phyloP scores from a whole-genome alignment of 2,113 vertebrate species.

The Chloroceryle aenea region DNA sequence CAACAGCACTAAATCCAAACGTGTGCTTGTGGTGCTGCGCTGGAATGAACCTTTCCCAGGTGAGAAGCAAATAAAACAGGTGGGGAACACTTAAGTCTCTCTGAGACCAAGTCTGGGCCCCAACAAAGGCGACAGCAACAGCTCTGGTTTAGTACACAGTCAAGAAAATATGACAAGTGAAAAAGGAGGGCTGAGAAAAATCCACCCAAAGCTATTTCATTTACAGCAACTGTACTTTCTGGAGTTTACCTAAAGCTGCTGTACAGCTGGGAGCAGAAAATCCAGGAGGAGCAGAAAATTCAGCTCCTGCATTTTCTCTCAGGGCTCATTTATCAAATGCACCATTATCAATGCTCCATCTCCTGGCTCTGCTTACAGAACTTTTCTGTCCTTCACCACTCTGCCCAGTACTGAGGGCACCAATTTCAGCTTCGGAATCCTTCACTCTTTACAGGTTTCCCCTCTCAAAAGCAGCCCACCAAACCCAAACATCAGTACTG shows the following conservation, averaged over 20 bases:
- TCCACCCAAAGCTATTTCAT: not conserved
- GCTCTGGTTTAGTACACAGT: not conserved
- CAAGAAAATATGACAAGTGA: not conserved
- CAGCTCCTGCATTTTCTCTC: not conserved
- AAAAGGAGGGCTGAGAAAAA: not conserved
- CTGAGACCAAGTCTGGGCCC: not conserved
- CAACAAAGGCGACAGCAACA: not conserved
- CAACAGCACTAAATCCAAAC: not conserved
- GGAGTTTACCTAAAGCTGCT: not conserved
- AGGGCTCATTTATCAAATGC: not conserved
- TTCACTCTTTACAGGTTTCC: not conserved
- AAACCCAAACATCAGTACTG: not conserved
- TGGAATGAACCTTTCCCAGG: not conserved
- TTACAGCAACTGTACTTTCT: not conserved
- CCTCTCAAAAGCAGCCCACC: not conserved
- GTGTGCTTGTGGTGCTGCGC: not conserved
- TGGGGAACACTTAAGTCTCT: not conserved
- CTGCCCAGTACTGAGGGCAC: not conserved
- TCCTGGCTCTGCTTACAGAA: not conserved
- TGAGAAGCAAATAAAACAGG: not conserved
- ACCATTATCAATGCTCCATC: fast-evolving
- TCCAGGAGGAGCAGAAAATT: not conserved
- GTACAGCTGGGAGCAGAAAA: not conserved
- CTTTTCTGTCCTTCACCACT: not conserved
- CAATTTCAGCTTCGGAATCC: not conserved